These are phyloP conservation scores for Sebastes cheni DNA, from an alignment of 2,797 vertebrate species.

Conservation along the genomic window DNA sequence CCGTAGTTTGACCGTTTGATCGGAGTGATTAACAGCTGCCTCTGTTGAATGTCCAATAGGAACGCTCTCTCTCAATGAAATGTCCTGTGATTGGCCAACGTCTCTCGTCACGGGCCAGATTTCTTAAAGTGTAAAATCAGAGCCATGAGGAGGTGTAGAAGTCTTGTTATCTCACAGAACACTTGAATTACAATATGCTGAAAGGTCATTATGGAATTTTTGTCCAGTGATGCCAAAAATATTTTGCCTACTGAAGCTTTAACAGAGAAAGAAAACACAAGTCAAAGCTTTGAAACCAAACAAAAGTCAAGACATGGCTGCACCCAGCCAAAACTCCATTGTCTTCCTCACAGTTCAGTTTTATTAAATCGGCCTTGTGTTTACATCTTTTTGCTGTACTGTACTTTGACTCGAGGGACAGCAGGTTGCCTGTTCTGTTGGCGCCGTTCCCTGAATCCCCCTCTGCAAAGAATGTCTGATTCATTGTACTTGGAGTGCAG, in stretches of 20 bases:
- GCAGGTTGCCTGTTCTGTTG: slow-evolving; percentile 65
- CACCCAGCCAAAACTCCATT: neutral
- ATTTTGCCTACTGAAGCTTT: too few relatives aligned
- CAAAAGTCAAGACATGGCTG: neutral
- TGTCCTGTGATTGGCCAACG: too few relatives aligned
- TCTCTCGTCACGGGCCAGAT: fast-evolving
- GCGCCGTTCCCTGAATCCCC: slow-evolving; percentile 43
- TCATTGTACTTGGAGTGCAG: slow-evolving; percentile 27
- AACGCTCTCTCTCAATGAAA: too few relatives aligned
- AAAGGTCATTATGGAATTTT: too few relatives aligned
- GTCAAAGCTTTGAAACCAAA: slow-evolving; percentile 1
- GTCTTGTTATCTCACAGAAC: fast-evolving
- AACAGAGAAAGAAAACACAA: neutral
- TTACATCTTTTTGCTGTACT: slow-evolving; percentile 44
- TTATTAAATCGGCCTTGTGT: slow-evolving; percentile 56
- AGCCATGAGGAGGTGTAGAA: too few relatives aligned
- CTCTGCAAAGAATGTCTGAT: slow-evolving; percentile 36
- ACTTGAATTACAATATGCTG: too few relatives aligned
- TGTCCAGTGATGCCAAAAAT: too few relatives aligned
- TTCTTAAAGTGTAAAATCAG: fast-evolving
- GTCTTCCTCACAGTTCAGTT: slow-evolving; percentile 39
- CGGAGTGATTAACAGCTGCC: fast-evolving
- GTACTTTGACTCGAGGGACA: slow-evolving; percentile 22
- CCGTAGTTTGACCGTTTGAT: too few relatives aligned
- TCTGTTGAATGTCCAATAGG: too few relatives aligned